Evolutionary conservation across 2,888 invertebrate species (phyloP), one percentile per base, ranked within the genome.

Genomic region (Chorisops tibialis): DNA sequence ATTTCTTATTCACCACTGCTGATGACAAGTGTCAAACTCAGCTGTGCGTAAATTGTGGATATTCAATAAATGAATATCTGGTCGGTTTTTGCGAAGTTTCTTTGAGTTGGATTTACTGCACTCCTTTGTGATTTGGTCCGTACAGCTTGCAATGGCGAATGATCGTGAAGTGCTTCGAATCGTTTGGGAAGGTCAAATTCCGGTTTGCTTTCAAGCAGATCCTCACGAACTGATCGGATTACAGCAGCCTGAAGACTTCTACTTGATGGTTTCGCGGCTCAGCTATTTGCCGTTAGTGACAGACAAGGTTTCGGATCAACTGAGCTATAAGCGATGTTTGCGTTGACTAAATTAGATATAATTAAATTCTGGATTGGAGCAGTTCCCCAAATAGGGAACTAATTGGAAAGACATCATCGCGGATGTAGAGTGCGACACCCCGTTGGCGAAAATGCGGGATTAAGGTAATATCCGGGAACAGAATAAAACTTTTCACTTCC

Each of bases 101-200:
- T 18, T 39, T 39, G n/a, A n/a, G 24, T 21, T 38, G 5, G 19
- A 49, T 38, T 18, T 19, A 12, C 38, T 14, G 50, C 39, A 37
- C 50, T 41, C 22, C n/a, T 24, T 22, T 16, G 18, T 4, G 39
- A 43, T 16, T 52, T 39, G 11, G 5, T 38, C 14, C 35, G 16
- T 11, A 6, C 5, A 38, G 18, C 18, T 2, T 19, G 6, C 54
- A 70, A 96, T 96, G 96, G 93, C 94, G 66, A 93, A 94, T 74
- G 98, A 99, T 78, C 85, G 96, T 71, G 95, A 98, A 84, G 88
- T 97, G 63, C 80, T 96, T 61, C 84, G 96, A 63, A 94, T 95
- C 81, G 87, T 96, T 70, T 98, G 97, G 97, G 94, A 96, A 71
- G 95, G 95, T 19, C 91, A 92, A 78, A 82, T 99, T 51, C 96